Base-by-base conservation (phyloP, 1,140 invertebrate species). In the Pseudoatta argentina region DNA sequence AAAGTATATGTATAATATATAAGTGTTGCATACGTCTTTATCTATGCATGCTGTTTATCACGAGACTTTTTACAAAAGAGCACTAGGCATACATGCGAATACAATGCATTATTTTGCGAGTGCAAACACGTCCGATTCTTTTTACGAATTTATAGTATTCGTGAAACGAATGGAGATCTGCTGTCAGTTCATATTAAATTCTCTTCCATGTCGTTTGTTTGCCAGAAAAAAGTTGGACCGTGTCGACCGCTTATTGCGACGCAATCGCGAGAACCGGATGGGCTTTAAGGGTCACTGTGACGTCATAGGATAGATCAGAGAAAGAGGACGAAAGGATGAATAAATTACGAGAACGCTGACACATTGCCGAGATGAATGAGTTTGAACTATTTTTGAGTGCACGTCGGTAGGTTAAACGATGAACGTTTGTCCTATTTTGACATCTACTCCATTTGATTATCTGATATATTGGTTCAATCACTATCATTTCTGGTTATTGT, bases 281-380 rank as follows among this genome's bases (percentile, higher is more conserved):
- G 14, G 55, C 27, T 82, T 82, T 73, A 73, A 73, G 55, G 69
- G 79, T 61, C 67, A 61, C 69, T 12, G 18, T 83, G 79, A 83
- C 67, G 79, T 83, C 79, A 73, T 34, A 72, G 66, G 67, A 48
- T 16, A 73, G 69, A 82, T 82, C 79, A 73, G 21, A 73, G 55
- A 82, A 82, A 51, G 55, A 82, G 67, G 39, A 24, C 24, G 24
- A 83, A 83, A 18, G n/a, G 73, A 77, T 85, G 73, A 85, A 85
- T 85, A 78, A 85, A 85, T 85, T 76, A 85, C 34, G 48, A 85
- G 48, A 48, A n/a, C 82, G 61, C 82, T 85, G 82, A 85, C 73
- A 85, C 12, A 48, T 21, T 66, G 21, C 72, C 18, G 44, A 21
- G 55, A 44, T 18, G 24, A 53, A 27, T 82, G 18, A 53, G 67